phyloP scores from a whole-genome alignment of 2,888 invertebrate genomes.

The Ichneumon xanthorius region DNA sequence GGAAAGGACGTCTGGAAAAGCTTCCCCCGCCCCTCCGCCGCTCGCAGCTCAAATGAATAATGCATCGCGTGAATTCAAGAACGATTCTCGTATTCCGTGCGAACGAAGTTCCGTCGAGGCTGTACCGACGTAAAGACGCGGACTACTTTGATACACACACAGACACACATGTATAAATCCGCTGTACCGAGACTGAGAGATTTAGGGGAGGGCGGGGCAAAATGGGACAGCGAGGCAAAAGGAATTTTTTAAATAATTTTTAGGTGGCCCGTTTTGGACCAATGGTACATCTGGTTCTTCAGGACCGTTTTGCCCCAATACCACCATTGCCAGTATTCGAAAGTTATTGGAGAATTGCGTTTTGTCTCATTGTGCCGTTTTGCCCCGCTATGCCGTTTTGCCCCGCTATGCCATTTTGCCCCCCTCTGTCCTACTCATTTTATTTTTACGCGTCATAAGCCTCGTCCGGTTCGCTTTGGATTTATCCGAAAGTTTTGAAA shows the following conservation, averaged over 20 bases:
- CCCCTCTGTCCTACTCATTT: neutral
- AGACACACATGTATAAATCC: slow-evolving; percentile 4
- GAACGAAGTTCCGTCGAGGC: slow-evolving; percentile 49
- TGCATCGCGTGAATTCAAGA: slow-evolving; percentile 68
- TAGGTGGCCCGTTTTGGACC: too few relatives aligned
- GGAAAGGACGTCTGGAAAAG: slow-evolving; percentile 42
- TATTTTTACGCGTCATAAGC: slow-evolving; percentile 56
- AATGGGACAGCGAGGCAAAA: too few relatives aligned
- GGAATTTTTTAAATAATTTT: too few relatives aligned
- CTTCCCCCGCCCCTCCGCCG: slow-evolving; percentile 16
- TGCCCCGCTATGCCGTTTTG: too few relatives aligned
- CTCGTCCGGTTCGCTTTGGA: slow-evolving; percentile 10
- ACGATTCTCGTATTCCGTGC: slow-evolving; percentile 67
- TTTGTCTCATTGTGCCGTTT: too few relatives aligned
- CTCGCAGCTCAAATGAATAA: slow-evolving; percentile 67
- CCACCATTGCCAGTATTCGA: too few relatives aligned
- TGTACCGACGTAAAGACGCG: slow-evolving; percentile 22
- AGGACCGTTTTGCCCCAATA: too few relatives aligned
- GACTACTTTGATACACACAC: slow-evolving; percentile 18
- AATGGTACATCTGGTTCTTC: too few relatives aligned
- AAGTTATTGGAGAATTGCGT: too few relatives aligned
- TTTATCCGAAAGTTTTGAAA: slow-evolving; percentile 22
- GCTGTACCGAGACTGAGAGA: slow-evolving; percentile 1
- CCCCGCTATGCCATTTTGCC: too few relatives aligned
- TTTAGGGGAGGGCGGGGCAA: too few relatives aligned